Evolutionary conservation across 2,888 invertebrate species (phyloP), one percentile per base, ranked within the genome.

Genomic region (Nipponacmea schrenckii): DNA sequence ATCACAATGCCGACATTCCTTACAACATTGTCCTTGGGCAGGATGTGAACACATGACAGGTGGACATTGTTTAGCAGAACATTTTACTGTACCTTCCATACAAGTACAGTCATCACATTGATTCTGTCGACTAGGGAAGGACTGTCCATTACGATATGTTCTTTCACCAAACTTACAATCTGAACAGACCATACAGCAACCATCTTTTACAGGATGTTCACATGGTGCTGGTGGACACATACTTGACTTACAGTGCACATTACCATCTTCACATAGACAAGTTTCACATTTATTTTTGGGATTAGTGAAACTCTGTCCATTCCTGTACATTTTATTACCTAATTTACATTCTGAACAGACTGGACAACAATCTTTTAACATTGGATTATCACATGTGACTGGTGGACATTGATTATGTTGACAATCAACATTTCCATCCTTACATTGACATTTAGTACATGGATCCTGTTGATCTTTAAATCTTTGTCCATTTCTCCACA

Each of bases 311-410:
- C 31, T 69, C 63, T 81, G 75, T 2, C 80, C 79, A 74, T 82
- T 77, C 46, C 66, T 67, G 66, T 80, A 78, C 5, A 72, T 67
- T n/a, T 70, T 71, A 14, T 81, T 82, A 15, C 79, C 72, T 67
- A 82, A 81, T 27, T 76, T 50, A 77, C 85, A 85, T 68, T 81
- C 77, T 44, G 69, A 71, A 79, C 85, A 85, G 50, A 80, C 81
- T 8, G 77, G 78, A 74, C 85, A 85, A 70, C 85, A 85, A 8
- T 72, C 72, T 1, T 81, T 79, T 62, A 73, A 74, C 3, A 79
- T 72, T 7, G 85, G 85, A 50, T 82, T 79, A 7, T 69, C 67
- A 70, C 85, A 85, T 27, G 74, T 74, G 10, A 78, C 74, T 26
- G 76, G 71, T 31, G 79, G 77, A 68, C 84, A 85, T 24, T 79